Base-by-base conservation (phyloP, 2,113 vertebrate genomes). In the Triplophysa dalaica region DNA sequence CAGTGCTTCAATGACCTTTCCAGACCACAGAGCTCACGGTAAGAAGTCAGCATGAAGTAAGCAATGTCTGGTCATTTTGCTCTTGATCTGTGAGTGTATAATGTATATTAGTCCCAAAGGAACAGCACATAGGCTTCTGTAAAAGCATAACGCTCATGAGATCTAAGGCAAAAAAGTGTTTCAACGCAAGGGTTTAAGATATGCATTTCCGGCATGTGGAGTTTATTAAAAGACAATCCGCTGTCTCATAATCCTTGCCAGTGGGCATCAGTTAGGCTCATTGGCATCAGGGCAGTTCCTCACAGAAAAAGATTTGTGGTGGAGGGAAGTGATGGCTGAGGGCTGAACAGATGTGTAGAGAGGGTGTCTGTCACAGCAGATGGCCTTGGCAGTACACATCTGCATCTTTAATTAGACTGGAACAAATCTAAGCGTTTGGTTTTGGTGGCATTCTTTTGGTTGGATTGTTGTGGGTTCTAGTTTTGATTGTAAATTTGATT, bases 1-100 rank as follows among this genome's bases (percentile, higher is more conserved):
- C 67, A 68, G 52, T 50, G 16, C 41, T 79, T 63, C 70, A 74
- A 85, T 86, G 78, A 62, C 50, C 43, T 85, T 86, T 85, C 84
- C 88, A 89, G 81, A 87, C 75, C 81, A 78, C 74, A 83, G 81
- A 26, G 68, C 56, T 26, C 73, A 85, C 89, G 84, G 56, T 45
- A 76, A 72, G 56, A 78, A 58, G 69, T 22, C 85, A 85, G 72
- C 79, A 81, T 60, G 72, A 82, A 82, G 82, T 70, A 68, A 67
- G 82, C 84, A 75, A 79, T 78, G 56, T 66, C 54, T 68, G 77
- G 24, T 54, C 45, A 17, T 77, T 50, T 77, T 65, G 24, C 8
- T 38, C 62, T 33, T 77, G 62, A 77, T 77, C 63, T 29, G 72
- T 24, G 33, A 33, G 48, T 76, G 68, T 62, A 45, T 19, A 45